These are phyloP conservation scores for Semnornis frantzii DNA, from an alignment of 2,113 vertebrate species.

Conservation along the genomic window DNA sequence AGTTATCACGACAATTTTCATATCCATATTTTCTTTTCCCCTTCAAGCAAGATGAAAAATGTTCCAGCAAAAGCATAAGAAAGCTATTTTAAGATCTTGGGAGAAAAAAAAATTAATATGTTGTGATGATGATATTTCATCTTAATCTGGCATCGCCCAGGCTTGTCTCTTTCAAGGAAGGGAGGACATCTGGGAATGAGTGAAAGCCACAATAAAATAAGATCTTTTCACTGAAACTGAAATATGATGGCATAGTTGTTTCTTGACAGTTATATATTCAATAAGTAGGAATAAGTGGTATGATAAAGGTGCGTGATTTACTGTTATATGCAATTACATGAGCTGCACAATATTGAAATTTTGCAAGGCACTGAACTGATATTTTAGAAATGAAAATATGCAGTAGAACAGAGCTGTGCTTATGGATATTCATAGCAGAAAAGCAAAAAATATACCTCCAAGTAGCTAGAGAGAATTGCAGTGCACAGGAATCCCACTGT, in stretches of 20 bases:
- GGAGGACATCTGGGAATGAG: conserved; percentile 66
- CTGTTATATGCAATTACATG: conserved; percentile 30
- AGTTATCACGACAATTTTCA: conserved; percentile 52
- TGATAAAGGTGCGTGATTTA: conserved; percentile 44
- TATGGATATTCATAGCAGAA: conserved; percentile 4
- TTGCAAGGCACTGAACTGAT: conserved; percentile 15
- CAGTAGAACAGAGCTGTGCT: not conserved
- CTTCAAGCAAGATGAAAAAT: conserved; percentile 55
- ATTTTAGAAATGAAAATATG: conserved; percentile 45
- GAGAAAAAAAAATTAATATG: conserved; percentile 56
- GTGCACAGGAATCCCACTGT: not conserved
- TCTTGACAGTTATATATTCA: conserved; percentile 63
- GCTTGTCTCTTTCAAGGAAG: conserved; percentile 65
- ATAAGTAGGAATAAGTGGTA: conserved; percentile 34
- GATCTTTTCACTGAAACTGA: conserved; percentile 35
- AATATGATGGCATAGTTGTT: conserved; percentile 46
- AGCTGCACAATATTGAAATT: conserved; percentile 39
- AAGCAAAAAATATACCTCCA: not conserved
- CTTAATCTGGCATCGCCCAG: conserved; percentile 58
- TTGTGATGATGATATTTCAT: conserved; percentile 67
- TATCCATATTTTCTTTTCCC: conserved; percentile 42
- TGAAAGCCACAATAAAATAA: conserved; percentile 66
- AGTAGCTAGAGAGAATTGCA: not conserved
- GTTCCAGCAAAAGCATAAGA: conserved; percentile 61
- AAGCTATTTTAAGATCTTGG: conserved; percentile 59